Base-by-base conservation (phyloP, 2,888 invertebrate genomes). In the Odontocolon sp. region DNA sequence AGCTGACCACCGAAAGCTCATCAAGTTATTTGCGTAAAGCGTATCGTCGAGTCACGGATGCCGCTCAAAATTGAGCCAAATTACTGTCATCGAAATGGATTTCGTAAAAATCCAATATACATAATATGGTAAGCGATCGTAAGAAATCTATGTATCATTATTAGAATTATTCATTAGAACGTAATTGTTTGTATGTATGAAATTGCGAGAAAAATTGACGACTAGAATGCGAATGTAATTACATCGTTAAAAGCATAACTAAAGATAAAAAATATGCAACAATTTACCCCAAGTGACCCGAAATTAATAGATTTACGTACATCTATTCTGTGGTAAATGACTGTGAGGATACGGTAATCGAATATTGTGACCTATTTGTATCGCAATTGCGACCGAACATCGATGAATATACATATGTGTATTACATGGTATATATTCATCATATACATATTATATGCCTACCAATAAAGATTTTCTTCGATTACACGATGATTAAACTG, bases 341-440 rank as follows among this genome's bases (percentile, higher is more conserved):
- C 63, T 84, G 78, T 81, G 79, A 82, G 50, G 42, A 72, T 52
- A 45, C 36, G 59, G 66, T 81, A 78, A 81, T 57, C 78, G 78
- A 80, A 82, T 80, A 82, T 81, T 84, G 78, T 81, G 80, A 83
- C 79, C 78, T 82, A 83, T 86, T 84, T 84, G 80, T 85, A 83
- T 81, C 72, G 69, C 80, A 80, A 83, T 81, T 82, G 73, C 72
- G 78, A 80, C 78, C 69, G 82, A 82, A 80, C 82, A 84, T 77
- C 67, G 71, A 80, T 82, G 78, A 77, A 83, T 81, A 83, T 83
- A 79, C 80, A 81, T 84, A 78, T 83, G 82, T 76, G 78, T 85
- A 83, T 80, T 82, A 81, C 73, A 69, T 69, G 76, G 67, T 61
- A 67, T 71, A 70, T 45, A 69, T 66, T 66, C 59, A 64, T 66